A percentile compares a stretch with the other conserved stretches of the same genome.
Conservation (phyloP, 2,888 invertebrate species). For the Diarsia rubi region DNA sequence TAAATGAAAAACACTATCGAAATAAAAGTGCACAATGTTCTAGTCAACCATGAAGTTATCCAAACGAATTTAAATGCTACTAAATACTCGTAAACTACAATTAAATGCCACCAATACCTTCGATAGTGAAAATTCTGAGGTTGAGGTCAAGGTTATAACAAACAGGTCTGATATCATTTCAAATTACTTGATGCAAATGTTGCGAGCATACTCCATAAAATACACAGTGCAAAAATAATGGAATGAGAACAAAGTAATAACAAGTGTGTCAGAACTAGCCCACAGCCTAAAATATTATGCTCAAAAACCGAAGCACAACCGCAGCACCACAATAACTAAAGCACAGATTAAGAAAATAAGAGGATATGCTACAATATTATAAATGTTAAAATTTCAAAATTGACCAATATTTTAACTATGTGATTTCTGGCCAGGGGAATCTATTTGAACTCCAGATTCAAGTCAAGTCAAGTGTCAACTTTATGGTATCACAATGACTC, state of each 20-base stretch:
- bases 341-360: conserved; percentile 38
- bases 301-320: conserved; percentile 50
- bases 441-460: neutral
- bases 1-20: too few species aligned
- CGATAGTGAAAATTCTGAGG: neutral
- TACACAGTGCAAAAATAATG: conserved; percentile 33
- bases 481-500: neutral
- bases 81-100: neutral
- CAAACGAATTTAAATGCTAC: neutral
- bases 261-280: conserved; percentile 50
- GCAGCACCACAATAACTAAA: conserved; percentile 39
- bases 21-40: neutral
- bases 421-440: neutral
- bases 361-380: conserved; percentile 8
- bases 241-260: conserved; percentile 51
- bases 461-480: neutral
- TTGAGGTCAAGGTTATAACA: neutral
- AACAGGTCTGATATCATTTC: neutral
- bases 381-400: neutral
- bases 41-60: neutral
- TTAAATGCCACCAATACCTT: neutral
- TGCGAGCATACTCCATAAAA: conserved; percentile 11
- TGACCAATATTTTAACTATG: neutral
- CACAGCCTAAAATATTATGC: conserved; percentile 56
- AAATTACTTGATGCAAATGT: neutral